Conservation (phyloP, 1,140 invertebrate genomes). For the Hetaerina americana region DNA sequence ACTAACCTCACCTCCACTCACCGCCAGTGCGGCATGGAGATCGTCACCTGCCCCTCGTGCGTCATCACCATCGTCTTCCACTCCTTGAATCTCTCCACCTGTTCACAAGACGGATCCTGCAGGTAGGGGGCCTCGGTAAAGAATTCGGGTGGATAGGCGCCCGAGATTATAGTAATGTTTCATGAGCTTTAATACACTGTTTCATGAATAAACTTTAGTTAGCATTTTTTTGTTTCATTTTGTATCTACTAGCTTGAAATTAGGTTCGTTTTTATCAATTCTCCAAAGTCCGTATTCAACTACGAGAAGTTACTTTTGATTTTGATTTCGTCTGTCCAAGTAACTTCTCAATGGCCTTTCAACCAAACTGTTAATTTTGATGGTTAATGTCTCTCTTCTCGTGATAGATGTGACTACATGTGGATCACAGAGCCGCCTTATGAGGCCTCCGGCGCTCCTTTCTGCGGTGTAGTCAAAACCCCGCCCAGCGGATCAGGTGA, state of each 20-base stretch:
- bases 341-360: too few relatives aligned
- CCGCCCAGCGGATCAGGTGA: not conserved
- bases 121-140: slow-evolving; percentile 1
- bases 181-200: too few relatives aligned
- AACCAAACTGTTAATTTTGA: not conserved
- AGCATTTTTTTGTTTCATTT: too few relatives aligned
- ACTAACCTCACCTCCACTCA: slow-evolving; percentile 5
- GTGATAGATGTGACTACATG: slow-evolving; percentile 46
- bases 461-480: slow-evolving; percentile 37
- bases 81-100: slow-evolving; percentile 30
- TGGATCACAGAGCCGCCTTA: slow-evolving; percentile 55
- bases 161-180: too few relatives aligned
- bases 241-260: too few relatives aligned
- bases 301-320: too few relatives aligned
- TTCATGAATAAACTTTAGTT: too few relatives aligned
- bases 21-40: slow-evolving; percentile 48
- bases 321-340: too few relatives aligned
- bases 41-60: slow-evolving; percentile 57
- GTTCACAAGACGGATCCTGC: slow-evolving; percentile 18
- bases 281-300: too few relatives aligned
- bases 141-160: too few relatives aligned
- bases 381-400: not conserved
- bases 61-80: slow-evolving; percentile 47
- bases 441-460: slow-evolving; percentile 43
- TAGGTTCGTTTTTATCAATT: too few relatives aligned